Conservation (phyloP, 1,140 invertebrate genomes). For the Semibalanus balanoides region DNA sequence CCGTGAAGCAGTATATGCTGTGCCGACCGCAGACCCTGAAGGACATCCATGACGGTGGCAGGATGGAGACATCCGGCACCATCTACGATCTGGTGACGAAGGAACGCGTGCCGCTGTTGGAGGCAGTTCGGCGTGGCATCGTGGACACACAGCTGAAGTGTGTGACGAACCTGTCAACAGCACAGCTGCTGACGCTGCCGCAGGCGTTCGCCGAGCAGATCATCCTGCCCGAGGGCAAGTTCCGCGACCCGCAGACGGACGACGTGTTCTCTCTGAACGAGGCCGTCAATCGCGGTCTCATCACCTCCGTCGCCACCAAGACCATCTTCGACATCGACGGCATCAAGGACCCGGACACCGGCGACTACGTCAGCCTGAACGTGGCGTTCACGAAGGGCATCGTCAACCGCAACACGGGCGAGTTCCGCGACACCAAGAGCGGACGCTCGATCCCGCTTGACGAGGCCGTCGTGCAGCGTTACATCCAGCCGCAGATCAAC, state of each 20-base stretch:
- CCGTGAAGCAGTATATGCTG: slow-evolving; percentile 58
- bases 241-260: slow-evolving; percentile 51
- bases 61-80: slow-evolving; percentile 33
- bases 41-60: slow-evolving; percentile 46
- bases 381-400: slow-evolving; percentile 63
- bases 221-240: slow-evolving; percentile 54
- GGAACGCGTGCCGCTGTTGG: slow-evolving; percentile 55
- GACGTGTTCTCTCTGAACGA: slow-evolving; percentile 54
- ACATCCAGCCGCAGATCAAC: slow-evolving; percentile 57
- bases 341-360: slow-evolving; percentile 66
- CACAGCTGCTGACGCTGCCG: slow-evolving; percentile 62
- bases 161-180: slow-evolving; percentile 53
- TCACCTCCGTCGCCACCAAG: slow-evolving; percentile 70
- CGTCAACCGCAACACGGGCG: slow-evolving; percentile 55
- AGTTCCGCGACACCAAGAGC: slow-evolving; percentile 54
- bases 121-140: slow-evolving; percentile 69
- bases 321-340: slow-evolving; percentile 84
- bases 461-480: slow-evolving; percentile 30
- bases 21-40: slow-evolving; percentile 78
- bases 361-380: slow-evolving; percentile 72
- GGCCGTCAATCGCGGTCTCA: slow-evolving; percentile 70
- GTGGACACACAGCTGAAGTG: slow-evolving; percentile 73
- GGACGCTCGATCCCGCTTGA: slow-evolving; percentile 55
- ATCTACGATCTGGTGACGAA: slow-evolving; percentile 65
- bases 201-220: slow-evolving; percentile 67